Conservation (phyloP, 1,140 invertebrate species). For the Himalopsyche phryganea region DNA sequence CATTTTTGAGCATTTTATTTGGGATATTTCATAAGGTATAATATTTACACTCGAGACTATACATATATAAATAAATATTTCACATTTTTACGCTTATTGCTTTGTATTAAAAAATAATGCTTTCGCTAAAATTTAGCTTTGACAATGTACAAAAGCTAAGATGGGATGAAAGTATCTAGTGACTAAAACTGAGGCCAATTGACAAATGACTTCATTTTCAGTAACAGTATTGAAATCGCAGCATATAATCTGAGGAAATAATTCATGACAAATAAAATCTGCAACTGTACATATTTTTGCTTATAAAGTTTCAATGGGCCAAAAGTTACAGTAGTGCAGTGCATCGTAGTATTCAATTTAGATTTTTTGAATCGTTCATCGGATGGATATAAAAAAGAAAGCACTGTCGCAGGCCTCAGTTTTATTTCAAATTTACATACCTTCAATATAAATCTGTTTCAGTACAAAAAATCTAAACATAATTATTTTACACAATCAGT, state of each 20-base stretch:
- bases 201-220: too few species aligned
- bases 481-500: slow-evolving; percentile 3
- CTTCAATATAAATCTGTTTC: not conserved
- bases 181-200: not conserved
- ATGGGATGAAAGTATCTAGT: not conserved
- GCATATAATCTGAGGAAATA: too few species aligned
- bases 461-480: slow-evolving; percentile 2
- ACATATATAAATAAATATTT: not conserved
- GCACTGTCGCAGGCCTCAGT: not conserved
- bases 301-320: too few species aligned
- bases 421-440: not conserved
- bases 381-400: too few species aligned
- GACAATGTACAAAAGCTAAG: not conserved
- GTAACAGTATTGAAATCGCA: too few species aligned
- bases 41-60: not conserved
- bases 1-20: slow-evolving; percentile 2
- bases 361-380: too few species aligned
- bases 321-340: too few species aligned
- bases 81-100: not conserved
- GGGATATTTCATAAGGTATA: not conserved
- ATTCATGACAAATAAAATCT: too few species aligned
- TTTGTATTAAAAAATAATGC: slow-evolving; percentile 2
- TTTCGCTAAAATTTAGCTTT: not conserved
- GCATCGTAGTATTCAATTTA: too few species aligned
- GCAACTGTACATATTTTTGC: too few species aligned